Conservation (phyloP, 2,113 vertebrate genomes). For the Gadus macrocephalus region DNA sequence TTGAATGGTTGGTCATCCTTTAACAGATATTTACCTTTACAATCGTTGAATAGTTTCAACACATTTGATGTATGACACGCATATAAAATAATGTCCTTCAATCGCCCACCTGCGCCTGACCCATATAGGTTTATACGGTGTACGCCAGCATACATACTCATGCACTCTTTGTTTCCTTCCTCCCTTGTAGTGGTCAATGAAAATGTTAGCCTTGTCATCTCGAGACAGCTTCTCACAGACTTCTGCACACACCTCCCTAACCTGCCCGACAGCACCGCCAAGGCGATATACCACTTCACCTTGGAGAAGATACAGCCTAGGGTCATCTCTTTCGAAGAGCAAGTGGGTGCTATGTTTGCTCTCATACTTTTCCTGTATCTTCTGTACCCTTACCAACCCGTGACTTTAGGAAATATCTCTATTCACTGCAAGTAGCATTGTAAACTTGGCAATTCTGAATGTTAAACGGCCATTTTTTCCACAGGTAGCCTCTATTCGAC, state of each 20-base stretch:
- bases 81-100: too few species aligned
- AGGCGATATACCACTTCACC: slow-evolving; percentile 96
- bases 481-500: slow-evolving; percentile 95
- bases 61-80: too few species aligned
- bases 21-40: too few species aligned
- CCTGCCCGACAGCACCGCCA: slow-evolving; percentile 90
- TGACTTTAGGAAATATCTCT: neutral
- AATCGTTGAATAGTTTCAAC: too few species aligned
- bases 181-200: slow-evolving; percentile 89
- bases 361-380: neutral
- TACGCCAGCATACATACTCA: neutral
- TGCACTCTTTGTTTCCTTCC: neutral
- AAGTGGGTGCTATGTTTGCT: slow-evolving; percentile 70
- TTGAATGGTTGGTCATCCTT: too few species aligned
- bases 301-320: slow-evolving; percentile 97
- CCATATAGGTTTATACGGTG: neutral
- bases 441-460: neutral
- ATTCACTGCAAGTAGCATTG: neutral
- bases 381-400: too few species aligned
- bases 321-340: slow-evolving; percentile 98
- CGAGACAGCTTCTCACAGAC: slow-evolving; percentile 93
- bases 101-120: neutral
- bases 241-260: slow-evolving; percentile 93
- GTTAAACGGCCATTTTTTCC: neutral
- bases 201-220: slow-evolving; percentile 97